Evolutionary conservation across 1,140 invertebrate species (phyloP), one percentile per base, ranked within the genome.

Genomic region (Drosophila equinoxialis): DNA sequence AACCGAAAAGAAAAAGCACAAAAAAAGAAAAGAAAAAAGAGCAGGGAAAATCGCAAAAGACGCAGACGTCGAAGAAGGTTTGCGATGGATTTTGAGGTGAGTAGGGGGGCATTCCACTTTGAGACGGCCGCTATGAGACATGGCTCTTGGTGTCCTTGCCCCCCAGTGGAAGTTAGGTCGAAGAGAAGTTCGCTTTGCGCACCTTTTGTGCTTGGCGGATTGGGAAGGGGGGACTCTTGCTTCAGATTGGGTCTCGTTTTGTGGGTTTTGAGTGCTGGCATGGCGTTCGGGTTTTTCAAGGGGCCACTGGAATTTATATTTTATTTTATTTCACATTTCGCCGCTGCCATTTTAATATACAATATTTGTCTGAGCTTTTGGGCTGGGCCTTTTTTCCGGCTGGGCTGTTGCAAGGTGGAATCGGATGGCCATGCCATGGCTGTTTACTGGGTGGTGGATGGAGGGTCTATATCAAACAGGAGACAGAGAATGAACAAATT

Each of bases 261-360:
- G 35, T 51, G 45, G 45, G 17, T 51, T 51, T 51, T 3, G 20
- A 11, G 1, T 23, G 8, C 6, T 17, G 45, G 45, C 10, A 17
- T 51, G 17, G 45, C 7, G 8, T 42, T 79, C 82, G 86, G 77
- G 74, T 81, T 85, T 86, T 80, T 68, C 73, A 68, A 60, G 17
- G 51, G 63, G 42, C 45, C 42, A 37, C 54, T 45, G 81, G 77
- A 85, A 81, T 72, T 72, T 76, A 58, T 74, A 74, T 82, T 70
- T 81, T 68, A 70, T 71, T 74, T 71, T 71, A 80, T 80, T 78
- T 74, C 60, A 51, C 70, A 74, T 84, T 80, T 74, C 68, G 41
- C 20, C 30, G 65, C 68, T 68, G 54, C 68, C 75, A 71, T 77
- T 77, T 77, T 71, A 77, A 77, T 71, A 63, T 63, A 76, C 74